phyloP scores from a whole-genome alignment of 2,888 invertebrate genomes.

The Lasioglossum oenotherae region DNA sequence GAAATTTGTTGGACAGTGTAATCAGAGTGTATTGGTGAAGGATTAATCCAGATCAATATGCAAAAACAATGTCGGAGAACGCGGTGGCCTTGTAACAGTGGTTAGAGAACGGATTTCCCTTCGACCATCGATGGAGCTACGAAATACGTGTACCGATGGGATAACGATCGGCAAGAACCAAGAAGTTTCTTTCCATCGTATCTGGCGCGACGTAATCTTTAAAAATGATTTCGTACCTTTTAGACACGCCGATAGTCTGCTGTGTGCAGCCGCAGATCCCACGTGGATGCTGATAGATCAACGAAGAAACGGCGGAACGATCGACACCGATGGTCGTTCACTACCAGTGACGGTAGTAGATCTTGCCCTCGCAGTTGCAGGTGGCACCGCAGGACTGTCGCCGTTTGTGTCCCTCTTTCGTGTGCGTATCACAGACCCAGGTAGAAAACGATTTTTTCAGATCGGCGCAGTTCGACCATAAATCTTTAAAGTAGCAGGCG shows the following conservation, averaged over 20 bases:
- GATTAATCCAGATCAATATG: not conserved
- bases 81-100: not conserved
- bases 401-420: conserved; percentile 86
- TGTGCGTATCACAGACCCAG: conserved; percentile 87
- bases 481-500: conserved; percentile 88
- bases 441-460: conserved; percentile 86
- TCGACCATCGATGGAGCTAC: conserved; percentile 18
- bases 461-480: conserved; percentile 90
- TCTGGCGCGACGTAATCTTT: not conserved
- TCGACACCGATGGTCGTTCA: conserved; percentile 34
- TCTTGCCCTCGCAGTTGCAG: conserved; percentile 88
- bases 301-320: conserved; percentile 4
- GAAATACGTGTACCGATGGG: not conserved
- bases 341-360: conserved; percentile 76
- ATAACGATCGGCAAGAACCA: conserved; percentile 29
- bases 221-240: conserved; percentile 49
- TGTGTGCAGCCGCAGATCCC: not conserved
- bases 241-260: conserved; percentile 15
- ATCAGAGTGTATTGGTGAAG: not conserved
- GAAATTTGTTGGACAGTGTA: no score
- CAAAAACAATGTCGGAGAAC: not conserved
- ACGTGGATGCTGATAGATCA: not conserved
- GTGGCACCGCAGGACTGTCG: conserved; percentile 89
- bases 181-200: not conserved
- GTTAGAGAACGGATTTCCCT: conserved; percentile 25